Evolutionary conservation across 1,140 invertebrate species (phyloP), one percentile per base, ranked within the genome.

Genomic region (Anoplolepis gracilipes): DNA sequence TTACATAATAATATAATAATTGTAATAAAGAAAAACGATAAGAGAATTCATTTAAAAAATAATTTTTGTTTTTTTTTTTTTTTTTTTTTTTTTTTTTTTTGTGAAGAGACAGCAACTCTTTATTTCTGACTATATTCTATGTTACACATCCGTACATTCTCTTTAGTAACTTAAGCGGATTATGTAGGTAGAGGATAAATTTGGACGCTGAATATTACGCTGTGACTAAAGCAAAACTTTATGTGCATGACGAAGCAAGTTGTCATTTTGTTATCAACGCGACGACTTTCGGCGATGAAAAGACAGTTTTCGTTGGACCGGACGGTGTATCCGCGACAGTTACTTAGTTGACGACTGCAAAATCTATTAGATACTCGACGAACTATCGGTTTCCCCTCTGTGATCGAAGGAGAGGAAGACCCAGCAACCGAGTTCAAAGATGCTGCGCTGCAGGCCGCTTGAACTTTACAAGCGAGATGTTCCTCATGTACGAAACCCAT

Each of bases 361-460:
- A 79, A 79, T 79, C 77, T 79, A 79, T 79, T 79, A 70, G 46
- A 10, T 69, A 70, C 64, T 79, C 46, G 46, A 49, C 22, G 30
- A 79, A 79, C 46, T 69, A 69, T 39, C 30, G 77, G 25, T 46
- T 79, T 39, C 22, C 8, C n/a, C 22, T 22, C 64, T 69, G 46
- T 70, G 77, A 79, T 79, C 77, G 77, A 69, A 25, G 39, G 19
- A 77, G 36, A 46, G 11, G 22, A 49, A 39, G 33, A 79, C 46
- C 53, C 46, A 6, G 22, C 57, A 46, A 55, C 25, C 64, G 77
- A 70, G 77, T 79, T 79, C 77, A 79, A 79, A 79, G 77, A 79
- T 67, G 62, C 22, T 55, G 46, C 64, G 77, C 77, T 79, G 64
- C 69, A 79, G 77, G 77, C 77, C 77, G 77, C 33, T 79, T 70